phyloP scores from a whole-genome alignment of 1,140 invertebrate genomes.

The Protaetia brevitarsis region DNA sequence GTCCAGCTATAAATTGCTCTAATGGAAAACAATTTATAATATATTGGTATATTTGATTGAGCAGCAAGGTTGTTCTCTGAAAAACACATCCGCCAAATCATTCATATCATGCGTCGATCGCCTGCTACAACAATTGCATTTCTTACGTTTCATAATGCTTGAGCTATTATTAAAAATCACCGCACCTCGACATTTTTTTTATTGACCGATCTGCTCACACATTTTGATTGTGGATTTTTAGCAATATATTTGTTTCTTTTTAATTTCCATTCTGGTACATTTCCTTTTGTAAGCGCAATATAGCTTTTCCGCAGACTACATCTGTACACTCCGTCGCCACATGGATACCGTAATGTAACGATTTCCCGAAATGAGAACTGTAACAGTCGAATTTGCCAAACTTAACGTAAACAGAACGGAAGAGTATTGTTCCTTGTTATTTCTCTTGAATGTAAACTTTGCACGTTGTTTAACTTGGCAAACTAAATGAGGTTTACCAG shows the following conservation, averaged over 20 bases:
- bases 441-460: too few relatives aligned
- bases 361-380: conserved; percentile 1
- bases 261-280: background rate
- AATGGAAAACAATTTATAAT: too few relatives aligned
- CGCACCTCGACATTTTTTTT: background rate
- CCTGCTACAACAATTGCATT: background rate
- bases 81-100: background rate
- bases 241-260: background rate
- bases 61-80: background rate
- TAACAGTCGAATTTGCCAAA: too few relatives aligned
- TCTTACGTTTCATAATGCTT: background rate
- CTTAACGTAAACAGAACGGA: too few relatives aligned
- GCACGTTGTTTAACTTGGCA: too few relatives aligned
- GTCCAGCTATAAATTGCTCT: too few relatives aligned
- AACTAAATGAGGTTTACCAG: too few relatives aligned
- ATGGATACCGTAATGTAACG: background rate
- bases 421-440: too few relatives aligned
- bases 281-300: background rate
- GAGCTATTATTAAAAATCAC: conserved; percentile 7
- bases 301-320: background rate
- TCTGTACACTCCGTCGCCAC: background rate
- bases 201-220: background rate
- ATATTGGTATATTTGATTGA: too few relatives aligned
- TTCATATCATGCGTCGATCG: background rate
- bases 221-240: background rate